Evolutionary conservation across 2,888 invertebrate genomes (phyloP), one percentile per base, ranked within the genome.

Genomic region (Salpingus planirostris): DNA sequence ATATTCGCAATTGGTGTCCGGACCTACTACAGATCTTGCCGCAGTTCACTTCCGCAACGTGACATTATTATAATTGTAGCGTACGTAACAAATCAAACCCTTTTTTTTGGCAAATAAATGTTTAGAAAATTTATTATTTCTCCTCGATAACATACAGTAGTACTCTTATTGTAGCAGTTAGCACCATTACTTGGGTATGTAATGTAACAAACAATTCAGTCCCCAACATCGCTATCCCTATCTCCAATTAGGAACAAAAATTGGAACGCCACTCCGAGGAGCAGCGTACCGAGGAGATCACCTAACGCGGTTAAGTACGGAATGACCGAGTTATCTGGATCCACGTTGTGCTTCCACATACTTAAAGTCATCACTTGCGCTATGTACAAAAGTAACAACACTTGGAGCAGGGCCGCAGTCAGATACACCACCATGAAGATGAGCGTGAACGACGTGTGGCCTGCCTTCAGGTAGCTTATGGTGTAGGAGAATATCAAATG

Each of bases 301-400:
- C 92, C 92, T 8, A 89, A 66, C 4, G 92, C 90, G 14, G 90
- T 90, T 46, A 91, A 66, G 60, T 90, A 89, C 25, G 90, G 90
- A 58, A 91, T 90, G 31, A 89, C 87, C 3, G 85, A 85, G 60
- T 87, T 90, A 62, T 91, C 91, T 14, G 90, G 91, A 60, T 91
- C 89, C 57, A 85, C 78, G 24, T 79, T 79, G 42, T 73, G 62
- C 36, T 69, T 72, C 91, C 91, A 91, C 79, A 89, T 82, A 70
- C 78, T 79, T 29, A 79, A 68, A 23, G 89, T 83, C 74, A 90
- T 76, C 50, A 85, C 75, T 63, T 85, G 82, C 53, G 87, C 85
- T 33, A 86, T 76, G 53, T 80, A 81, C 39, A 91, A 66, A 43
- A 90, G 70, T 28, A 87, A 58, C 42, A 80, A 69, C 33, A 82